phyloP scores from a whole-genome alignment of 2,113 vertebrate genomes.

The Otis tarda region DNA sequence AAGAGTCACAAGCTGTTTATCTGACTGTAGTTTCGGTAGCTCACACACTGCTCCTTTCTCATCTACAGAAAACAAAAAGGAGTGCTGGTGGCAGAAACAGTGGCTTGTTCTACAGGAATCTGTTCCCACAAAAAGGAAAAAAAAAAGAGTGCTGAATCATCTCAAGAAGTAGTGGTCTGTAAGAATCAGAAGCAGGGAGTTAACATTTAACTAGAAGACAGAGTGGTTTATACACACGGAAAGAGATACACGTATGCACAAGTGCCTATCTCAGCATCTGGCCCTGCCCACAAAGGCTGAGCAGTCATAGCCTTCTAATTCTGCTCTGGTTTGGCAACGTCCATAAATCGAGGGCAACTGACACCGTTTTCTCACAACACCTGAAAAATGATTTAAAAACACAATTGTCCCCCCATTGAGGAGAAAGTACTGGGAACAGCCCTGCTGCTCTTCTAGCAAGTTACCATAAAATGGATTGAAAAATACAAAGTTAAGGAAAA shows the following conservation, averaged over 20 bases:
- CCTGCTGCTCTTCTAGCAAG: background rate
- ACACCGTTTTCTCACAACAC: background rate
- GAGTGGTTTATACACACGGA: background rate
- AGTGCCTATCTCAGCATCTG: background rate
- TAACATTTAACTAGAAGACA: background rate
- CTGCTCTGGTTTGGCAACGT: background rate
- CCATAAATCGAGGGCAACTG: background rate
- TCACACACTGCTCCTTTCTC: background rate
- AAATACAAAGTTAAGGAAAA: background rate
- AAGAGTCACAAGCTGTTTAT: background rate
- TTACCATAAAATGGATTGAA: background rate
- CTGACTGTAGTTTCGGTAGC: background rate
- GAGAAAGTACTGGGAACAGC: background rate
- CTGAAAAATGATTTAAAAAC: background rate
- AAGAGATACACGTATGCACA: accelerated
- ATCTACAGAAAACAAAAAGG: background rate
- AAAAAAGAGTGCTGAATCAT: background rate
- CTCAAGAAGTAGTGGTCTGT: background rate
- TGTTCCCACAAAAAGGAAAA: background rate
- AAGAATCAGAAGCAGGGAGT: background rate
- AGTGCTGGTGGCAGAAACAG: background rate
- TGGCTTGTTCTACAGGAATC: background rate
- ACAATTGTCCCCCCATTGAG: background rate
- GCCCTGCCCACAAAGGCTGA: background rate
- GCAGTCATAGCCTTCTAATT: background rate